Percentiles rank a stretch among this genome's conserved stretches.
Evolutionary conservation across 2,888 invertebrate genomes (phyloP).

Genomic region (Pseudanteris insignis): DNA sequence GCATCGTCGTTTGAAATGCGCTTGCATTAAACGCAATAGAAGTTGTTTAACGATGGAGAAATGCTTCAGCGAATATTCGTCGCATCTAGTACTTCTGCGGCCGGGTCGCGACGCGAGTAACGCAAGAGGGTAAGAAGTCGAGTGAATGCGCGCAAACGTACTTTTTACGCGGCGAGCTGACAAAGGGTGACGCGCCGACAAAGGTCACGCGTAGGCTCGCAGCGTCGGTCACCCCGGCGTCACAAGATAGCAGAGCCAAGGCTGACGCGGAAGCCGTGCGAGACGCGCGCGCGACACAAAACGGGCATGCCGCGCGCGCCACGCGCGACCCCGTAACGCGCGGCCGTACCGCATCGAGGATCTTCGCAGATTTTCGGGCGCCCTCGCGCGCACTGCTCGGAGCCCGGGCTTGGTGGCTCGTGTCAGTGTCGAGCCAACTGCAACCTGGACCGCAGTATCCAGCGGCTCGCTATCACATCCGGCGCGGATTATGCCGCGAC

Average conservation of each 20-base stretch:
- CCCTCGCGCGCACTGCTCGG: constrained; percentile 55
- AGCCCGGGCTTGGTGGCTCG: constrained; percentile 55
- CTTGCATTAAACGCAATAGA: no score
- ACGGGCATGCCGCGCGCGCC: constrained; percentile 29
- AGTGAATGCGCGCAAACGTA: no score
- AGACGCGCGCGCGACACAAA: neutral
- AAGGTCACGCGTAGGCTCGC: no score
- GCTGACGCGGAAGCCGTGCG: constrained; percentile 14
- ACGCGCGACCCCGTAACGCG: constrained; percentile 52
- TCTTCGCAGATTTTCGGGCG: constrained; percentile 63
- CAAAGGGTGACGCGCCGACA: constrained; percentile 22
- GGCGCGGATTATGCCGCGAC: neutral
- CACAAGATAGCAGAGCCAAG: no score
- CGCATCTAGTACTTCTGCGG: no score
- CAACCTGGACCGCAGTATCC: constrained; percentile 59
- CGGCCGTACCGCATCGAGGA: constrained; percentile 60
- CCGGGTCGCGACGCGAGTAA: no score
- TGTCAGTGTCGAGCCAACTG: constrained; percentile 60
- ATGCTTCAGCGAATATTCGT: no score
- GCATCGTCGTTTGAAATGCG: no score
- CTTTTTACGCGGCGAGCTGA: no score
- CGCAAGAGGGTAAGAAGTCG: no score
- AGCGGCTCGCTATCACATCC: neutral
- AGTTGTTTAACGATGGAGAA: no score
- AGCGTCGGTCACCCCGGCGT: no score